Conservation (phyloP, 37 sponge, comb jelly and placozoan genomes). For the Spongia lamella region DNA sequence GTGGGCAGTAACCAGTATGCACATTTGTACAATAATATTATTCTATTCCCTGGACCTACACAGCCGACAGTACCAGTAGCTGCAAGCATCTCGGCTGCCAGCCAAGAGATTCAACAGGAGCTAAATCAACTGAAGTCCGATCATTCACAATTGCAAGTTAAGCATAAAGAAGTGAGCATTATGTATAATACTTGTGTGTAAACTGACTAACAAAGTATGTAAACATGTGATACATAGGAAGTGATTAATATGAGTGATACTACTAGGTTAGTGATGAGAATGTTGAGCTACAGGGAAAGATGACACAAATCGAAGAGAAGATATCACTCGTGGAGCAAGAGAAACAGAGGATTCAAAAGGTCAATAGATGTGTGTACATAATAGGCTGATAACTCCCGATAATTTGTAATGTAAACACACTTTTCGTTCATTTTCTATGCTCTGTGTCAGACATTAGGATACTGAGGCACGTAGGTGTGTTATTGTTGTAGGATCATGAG, state of each 20-base stretch:
- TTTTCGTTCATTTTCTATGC: too few relatives aligned
- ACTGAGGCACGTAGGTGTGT: too few relatives aligned
- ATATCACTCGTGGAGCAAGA: slow-evolving; percentile 65
- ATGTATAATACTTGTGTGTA: too few relatives aligned
- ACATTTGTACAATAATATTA: neutral
- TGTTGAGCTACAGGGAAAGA: slow-evolving; percentile 24
- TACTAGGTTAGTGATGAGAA: neutral
- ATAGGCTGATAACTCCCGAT: neutral
- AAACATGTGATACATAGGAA: too few relatives aligned
- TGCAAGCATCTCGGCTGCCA: neutral
- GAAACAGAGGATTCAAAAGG: slow-evolving; percentile 67
- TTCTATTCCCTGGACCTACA: neutral
- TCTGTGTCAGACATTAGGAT: too few relatives aligned
- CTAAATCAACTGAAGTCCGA: slow-evolving; percentile 11
- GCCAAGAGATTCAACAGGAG: neutral
- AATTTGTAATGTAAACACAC: too few relatives aligned
- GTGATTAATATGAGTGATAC: too few relatives aligned
- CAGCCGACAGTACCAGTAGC: slow-evolving; percentile 6
- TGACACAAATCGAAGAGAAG: slow-evolving; percentile 54
- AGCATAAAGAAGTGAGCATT: neutral
- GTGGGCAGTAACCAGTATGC: too few relatives aligned
- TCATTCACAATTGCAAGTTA: slow-evolving; percentile 10
- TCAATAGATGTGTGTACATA: neutral
- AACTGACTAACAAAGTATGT: too few relatives aligned
- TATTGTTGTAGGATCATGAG: slow-evolving; percentile 60